Evolutionary conservation across 1,140 invertebrate species (phyloP).

Genomic region (Drosophila tristis): DNA sequence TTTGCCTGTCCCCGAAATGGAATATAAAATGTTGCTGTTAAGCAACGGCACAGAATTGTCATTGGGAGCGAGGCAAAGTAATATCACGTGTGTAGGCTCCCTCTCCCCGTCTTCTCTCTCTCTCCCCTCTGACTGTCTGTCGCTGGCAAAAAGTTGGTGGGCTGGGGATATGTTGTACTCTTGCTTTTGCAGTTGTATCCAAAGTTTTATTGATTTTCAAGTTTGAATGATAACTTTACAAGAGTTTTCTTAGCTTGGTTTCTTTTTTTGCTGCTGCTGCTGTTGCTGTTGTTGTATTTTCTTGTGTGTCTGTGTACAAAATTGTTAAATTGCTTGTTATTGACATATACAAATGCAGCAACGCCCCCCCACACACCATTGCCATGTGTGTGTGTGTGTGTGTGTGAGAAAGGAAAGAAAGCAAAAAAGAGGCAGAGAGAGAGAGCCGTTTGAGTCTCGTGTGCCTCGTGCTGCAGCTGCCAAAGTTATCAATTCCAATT

Average conservation of each 20-base stretch:
- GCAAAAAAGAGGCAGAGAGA: background rate
- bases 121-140: background rate
- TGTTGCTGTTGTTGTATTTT: background rate
- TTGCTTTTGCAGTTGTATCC: slow-evolving; percentile 56
- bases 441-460: background rate
- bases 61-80: slow-evolving; percentile 25
- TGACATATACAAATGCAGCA: slow-evolving; percentile 72
- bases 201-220: slow-evolving; percentile 83
- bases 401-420: background rate
- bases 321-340: slow-evolving; percentile 83
- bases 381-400: slow-evolving; percentile 1
- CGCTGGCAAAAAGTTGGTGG: background rate
- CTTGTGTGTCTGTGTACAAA: slow-evolving; percentile 51
- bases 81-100: slow-evolving; percentile 36
- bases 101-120: background rate
- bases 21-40: slow-evolving; percentile 23
- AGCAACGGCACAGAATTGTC: slow-evolving; percentile 42
- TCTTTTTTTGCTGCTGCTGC: slow-evolving; percentile 18
- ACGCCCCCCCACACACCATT: background rate
- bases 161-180: slow-evolving; percentile 18
- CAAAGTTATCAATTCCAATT: slow-evolving; percentile 83
- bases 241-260: slow-evolving; percentile 49
- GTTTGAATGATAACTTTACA: slow-evolving; percentile 81
- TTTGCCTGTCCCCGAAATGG: background rate
- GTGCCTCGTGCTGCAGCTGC: slow-evolving; percentile 31